A percentile compares a stretch with the other conserved stretches of the same genome.
phyloP scores from a whole-genome alignment of 2,113 vertebrate genomes.

The Copsychus sechellarum region DNA sequence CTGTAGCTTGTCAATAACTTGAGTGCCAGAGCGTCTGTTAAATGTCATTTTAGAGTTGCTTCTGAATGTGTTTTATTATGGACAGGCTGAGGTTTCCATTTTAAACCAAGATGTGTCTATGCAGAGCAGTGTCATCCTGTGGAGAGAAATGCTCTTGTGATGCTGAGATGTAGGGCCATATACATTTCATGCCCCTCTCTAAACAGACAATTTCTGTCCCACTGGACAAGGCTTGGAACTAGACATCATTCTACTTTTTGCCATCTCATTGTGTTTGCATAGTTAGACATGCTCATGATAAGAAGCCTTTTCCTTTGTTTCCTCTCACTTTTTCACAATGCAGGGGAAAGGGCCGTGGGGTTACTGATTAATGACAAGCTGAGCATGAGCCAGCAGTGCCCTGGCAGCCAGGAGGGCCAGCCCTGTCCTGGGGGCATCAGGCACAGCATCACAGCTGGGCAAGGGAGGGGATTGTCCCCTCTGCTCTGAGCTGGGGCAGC shows the following conservation, averaged over 20 bases:
- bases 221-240: neutral
- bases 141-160: neutral
- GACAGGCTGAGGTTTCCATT: neutral
- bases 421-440: accelerated
- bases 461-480: neutral
- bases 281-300: neutral
- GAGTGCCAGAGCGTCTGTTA: neutral
- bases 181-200: too few species aligned
- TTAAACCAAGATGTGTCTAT: neutral
- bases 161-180: neutral
- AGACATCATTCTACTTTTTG: neutral
- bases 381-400: neutral
- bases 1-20: conserved; percentile 40
- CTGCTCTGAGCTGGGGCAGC: accelerated
- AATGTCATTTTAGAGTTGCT: conserved; percentile 14
- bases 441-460: accelerated
- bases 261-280: neutral
- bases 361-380: accelerated
- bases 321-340: neutral
- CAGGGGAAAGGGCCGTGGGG: neutral
- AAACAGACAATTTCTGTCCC: neutral
- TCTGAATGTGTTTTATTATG: neutral
- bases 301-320: neutral
- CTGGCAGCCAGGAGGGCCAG: neutral
- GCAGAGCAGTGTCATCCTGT: neutral